Evolutionary conservation across 2,888 invertebrate species (phyloP).

Genomic region (Nephrotoma flavescens): DNA sequence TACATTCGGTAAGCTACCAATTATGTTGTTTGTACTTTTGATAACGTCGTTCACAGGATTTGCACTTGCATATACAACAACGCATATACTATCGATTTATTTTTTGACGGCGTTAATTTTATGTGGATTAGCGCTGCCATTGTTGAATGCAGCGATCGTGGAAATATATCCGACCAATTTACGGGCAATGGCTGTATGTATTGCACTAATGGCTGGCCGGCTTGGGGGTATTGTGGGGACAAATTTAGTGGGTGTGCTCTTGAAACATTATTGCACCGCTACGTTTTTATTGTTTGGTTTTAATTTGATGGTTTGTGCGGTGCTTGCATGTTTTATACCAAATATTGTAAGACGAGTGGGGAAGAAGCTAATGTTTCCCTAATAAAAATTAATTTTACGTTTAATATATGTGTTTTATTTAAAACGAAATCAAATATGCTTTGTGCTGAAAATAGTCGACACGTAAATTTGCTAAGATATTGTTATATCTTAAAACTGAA

Average conservation of each 20-base stretch:
- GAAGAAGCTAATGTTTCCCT: background rate
- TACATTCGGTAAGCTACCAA: slow-evolving; percentile 19
- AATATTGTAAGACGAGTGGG: slow-evolving; percentile 4
- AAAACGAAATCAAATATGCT: no score
- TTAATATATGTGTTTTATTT: no score
- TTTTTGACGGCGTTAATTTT: slow-evolving; percentile 19
- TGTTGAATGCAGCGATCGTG: slow-evolving; percentile 24
- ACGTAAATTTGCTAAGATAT: no score
- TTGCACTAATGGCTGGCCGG: slow-evolving; percentile 37
- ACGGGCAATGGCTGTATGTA: slow-evolving; percentile 36
- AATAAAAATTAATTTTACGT: background rate
- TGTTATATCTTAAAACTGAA: no score
- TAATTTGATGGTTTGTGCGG: slow-evolving; percentile 12
- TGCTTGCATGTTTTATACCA: slow-evolving; percentile 7
- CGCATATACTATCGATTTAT: slow-evolving; percentile 20
- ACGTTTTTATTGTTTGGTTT: slow-evolving; percentile 25
- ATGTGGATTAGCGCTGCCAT: slow-evolving; percentile 22
- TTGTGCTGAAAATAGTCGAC: no score
- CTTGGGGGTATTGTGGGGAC: slow-evolving; percentile 35
- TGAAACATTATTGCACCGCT: slow-evolving; percentile 32
- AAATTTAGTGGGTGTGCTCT: slow-evolving; percentile 30
- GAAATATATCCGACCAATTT: slow-evolving; percentile 26
- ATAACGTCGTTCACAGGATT: slow-evolving; percentile 19
- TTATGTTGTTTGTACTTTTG: slow-evolving; percentile 19
- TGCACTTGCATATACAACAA: slow-evolving; percentile 16